Percentiles rank a stretch among this genome's conserved stretches.
Evolutionary conservation across 53 echinoderm and acorn worm species (phyloP).

Genomic region (Henricia sp.): DNA sequence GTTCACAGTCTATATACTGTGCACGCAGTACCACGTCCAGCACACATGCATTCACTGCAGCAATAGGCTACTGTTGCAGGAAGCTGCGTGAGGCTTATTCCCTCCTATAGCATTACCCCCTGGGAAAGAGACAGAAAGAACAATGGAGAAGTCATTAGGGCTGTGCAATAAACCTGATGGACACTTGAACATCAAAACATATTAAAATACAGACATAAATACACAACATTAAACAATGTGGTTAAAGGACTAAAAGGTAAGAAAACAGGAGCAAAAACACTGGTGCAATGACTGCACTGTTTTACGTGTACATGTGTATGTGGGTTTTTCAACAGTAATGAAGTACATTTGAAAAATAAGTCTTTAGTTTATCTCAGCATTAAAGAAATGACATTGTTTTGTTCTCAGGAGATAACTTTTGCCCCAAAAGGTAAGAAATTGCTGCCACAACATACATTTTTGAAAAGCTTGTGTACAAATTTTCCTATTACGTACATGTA

Average conservation of each 20-base stretch:
- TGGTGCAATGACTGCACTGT: neutral
- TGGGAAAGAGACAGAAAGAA: constrained; percentile 7
- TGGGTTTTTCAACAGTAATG: too few relatives aligned
- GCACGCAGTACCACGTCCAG: neutral
- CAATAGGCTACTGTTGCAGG: constrained; percentile 19
- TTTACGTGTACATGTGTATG: neutral
- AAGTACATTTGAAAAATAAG: too few relatives aligned
- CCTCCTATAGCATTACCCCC: constrained; percentile 37
- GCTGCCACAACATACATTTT: too few relatives aligned
- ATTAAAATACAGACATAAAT: neutral
- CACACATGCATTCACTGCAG: constrained; percentile 4
- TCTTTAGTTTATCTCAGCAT: too few relatives aligned
- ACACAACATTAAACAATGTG: neutral
- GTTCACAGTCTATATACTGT: constrained; percentile 24
- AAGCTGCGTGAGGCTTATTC: constrained; percentile 29
- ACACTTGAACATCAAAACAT: too few relatives aligned
- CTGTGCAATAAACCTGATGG: too few relatives aligned
- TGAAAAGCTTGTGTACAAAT: too few relatives aligned
- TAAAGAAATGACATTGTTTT: too few relatives aligned
- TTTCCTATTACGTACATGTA: too few relatives aligned
- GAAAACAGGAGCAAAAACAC: neutral
- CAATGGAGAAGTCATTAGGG: neutral
- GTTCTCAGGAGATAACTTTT: too few relatives aligned
- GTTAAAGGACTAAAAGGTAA: too few relatives aligned
- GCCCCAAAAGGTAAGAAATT: too few relatives aligned